Evolutionary conservation across 2,113 vertebrate species (phyloP).

Genomic region (Marcusenius ussheri): DNA sequence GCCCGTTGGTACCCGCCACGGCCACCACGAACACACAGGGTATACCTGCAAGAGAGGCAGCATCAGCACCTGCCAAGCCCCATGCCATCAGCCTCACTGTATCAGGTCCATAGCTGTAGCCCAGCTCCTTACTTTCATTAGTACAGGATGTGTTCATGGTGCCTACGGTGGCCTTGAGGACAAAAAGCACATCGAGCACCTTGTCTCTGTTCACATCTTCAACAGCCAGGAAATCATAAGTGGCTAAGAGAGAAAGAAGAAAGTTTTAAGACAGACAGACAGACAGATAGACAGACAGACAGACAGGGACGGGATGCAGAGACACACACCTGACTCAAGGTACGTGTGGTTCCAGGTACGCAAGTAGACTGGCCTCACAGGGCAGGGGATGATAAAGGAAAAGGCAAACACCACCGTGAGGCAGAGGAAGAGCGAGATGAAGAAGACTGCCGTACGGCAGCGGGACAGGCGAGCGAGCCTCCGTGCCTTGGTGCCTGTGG

Average conservation of each 20-base stretch:
- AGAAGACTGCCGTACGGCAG: slow-evolving; percentile 77
- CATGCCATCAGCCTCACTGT: too few species aligned
- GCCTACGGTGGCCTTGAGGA: slow-evolving; percentile 54
- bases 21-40: slow-evolving; percentile 70
- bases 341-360: slow-evolving; percentile 65
- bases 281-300: background rate
- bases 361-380: slow-evolving; percentile 68
- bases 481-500: slow-evolving; percentile 37
- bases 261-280: background rate
- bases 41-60: slow-evolving; percentile 58
- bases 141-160: slow-evolving; percentile 62
- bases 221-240: slow-evolving; percentile 69
- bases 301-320: background rate
- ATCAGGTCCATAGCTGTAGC: background rate
- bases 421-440: slow-evolving; percentile 77
- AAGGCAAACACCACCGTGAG: slow-evolving; percentile 82
- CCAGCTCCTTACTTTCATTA: slow-evolving; percentile 60
- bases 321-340: slow-evolving; percentile 59
- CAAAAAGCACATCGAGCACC: slow-evolving; percentile 77
- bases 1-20: slow-evolving; percentile 72
- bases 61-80: background rate
- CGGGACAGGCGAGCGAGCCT: slow-evolving; percentile 61
- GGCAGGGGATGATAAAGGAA: slow-evolving; percentile 90
- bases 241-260: slow-evolving; percentile 47
- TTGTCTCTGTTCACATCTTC: slow-evolving; percentile 68